Conservation (phyloP, 1,140 invertebrate species). For the Drosophila arawakana region DNA sequence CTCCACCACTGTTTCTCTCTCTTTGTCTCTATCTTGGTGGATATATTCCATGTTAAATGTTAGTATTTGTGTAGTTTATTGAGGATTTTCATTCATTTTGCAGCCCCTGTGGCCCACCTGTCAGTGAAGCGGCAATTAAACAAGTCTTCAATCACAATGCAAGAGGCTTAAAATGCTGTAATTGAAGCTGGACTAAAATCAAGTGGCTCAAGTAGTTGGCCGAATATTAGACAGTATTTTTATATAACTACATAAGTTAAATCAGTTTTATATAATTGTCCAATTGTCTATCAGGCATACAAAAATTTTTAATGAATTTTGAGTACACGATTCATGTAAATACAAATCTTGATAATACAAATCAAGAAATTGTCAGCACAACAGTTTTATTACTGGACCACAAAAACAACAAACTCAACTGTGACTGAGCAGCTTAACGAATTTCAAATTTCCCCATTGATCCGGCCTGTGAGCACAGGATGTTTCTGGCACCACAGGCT, state of each 20-base stretch:
- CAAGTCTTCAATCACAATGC: not conserved
- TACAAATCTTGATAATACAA: no score
- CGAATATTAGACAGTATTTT: no score
- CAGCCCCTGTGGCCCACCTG: not conserved
- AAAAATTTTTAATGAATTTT: no score
- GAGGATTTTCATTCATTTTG: not conserved
- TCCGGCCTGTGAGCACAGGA: not conserved
- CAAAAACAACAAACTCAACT: not conserved
- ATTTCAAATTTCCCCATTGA: no score
- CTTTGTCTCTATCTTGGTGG: not conserved
- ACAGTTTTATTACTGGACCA: no score
- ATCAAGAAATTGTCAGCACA: no score
- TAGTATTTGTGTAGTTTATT: not conserved
- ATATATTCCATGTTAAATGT: not conserved
- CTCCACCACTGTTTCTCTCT: no score
- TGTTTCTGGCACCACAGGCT: not conserved
- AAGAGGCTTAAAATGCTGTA: not conserved
- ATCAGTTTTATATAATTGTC: no score
- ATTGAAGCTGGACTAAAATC: not conserved
- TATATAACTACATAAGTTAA: no score
- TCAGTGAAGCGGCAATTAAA: constrained; percentile 3
- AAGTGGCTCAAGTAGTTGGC: not conserved
- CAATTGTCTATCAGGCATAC: no score
- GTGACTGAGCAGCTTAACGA: not conserved
- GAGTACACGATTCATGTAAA: no score